Percentiles rank a stretch among this genome's conserved stretches.
These are phyloP conservation scores for Myotis daubentonii DNA, from an alignment of 2,797 vertebrate species.

Conservation along the genomic window DNA sequence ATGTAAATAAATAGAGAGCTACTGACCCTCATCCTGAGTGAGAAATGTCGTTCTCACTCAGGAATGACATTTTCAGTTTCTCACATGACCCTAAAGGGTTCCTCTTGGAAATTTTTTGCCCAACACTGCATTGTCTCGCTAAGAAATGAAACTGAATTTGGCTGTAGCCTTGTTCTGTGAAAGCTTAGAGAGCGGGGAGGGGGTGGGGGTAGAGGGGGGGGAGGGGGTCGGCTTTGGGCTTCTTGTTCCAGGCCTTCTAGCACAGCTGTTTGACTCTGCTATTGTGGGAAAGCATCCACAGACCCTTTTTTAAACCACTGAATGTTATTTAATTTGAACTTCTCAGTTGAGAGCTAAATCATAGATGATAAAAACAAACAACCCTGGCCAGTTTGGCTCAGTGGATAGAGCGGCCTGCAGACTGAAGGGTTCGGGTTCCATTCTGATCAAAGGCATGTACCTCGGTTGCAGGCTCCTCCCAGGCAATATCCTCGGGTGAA, in stretches of 20 bases:
- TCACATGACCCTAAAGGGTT: not conserved
- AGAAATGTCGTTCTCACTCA: not conserved
- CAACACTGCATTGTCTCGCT: too few relatives aligned
- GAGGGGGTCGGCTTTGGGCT: not conserved
- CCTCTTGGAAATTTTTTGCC: too few relatives aligned
- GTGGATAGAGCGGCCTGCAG: too few relatives aligned
- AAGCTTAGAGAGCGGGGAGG: not conserved
- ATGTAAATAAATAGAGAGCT: conserved; percentile 8
- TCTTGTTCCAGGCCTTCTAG: not conserved
- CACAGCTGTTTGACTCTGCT: not conserved
- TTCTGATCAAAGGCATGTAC: too few relatives aligned
- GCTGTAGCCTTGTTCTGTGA: not conserved
- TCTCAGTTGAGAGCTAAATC: conserved; percentile 35
- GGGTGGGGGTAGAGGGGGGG: too few relatives aligned
- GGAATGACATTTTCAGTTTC: not conserved
- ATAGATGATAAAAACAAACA: not conserved
- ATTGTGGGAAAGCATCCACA: not conserved
- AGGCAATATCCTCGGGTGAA: too few relatives aligned
- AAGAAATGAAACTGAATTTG: too few relatives aligned
- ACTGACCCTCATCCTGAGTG: not conserved
- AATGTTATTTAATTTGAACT: conserved; percentile 1
- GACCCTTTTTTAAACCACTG: not conserved
- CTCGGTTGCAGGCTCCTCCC: too few relatives aligned
- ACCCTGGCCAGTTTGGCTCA: too few relatives aligned
- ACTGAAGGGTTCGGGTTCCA: too few relatives aligned